These are phyloP conservation scores for Diorhabda elongata DNA, from an alignment of 1,140 invertebrate species.

Conservation along the genomic window DNA sequence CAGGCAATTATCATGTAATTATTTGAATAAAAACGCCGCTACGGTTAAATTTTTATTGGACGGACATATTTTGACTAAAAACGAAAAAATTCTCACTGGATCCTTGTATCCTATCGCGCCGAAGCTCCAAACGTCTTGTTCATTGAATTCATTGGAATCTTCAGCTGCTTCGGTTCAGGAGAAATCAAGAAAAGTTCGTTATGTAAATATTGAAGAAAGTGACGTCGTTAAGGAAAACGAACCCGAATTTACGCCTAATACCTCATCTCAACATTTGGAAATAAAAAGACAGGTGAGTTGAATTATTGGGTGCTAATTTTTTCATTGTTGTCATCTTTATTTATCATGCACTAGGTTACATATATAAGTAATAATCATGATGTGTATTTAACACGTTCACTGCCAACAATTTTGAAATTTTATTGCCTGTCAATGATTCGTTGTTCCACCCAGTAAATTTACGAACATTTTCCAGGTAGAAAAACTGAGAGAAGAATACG, in stretches of 20 bases:
- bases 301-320: background rate
- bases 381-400: no score
- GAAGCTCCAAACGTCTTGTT: constrained; percentile 7
- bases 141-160: constrained; percentile 15
- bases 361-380: no score
- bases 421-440: no score
- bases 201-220: constrained; percentile 41
- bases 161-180: constrained; percentile 16
- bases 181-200: constrained; percentile 35
- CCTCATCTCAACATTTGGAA: constrained; percentile 51
- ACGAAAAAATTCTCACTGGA: constrained; percentile 51
- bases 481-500: constrained; percentile 54
- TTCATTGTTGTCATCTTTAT: no score
- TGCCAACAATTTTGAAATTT: no score
- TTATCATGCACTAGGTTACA: no score
- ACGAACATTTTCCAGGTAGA: constrained; percentile 51
- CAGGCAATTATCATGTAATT: constrained; percentile 52
- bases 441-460: no score
- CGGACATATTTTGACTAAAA: constrained; percentile 50
- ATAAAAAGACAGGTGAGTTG: constrained; percentile 50
- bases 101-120: constrained; percentile 36
- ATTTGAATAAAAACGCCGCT: constrained; percentile 55
- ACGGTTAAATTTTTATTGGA: constrained; percentile 58
- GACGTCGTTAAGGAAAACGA: constrained; percentile 20
- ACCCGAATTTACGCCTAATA: constrained; percentile 10